Percentiles rank a stretch among this genome's conserved stretches.
phyloP scores from a whole-genome alignment of 2,113 vertebrate genomes.

The Peromyscus californicus region DNA sequence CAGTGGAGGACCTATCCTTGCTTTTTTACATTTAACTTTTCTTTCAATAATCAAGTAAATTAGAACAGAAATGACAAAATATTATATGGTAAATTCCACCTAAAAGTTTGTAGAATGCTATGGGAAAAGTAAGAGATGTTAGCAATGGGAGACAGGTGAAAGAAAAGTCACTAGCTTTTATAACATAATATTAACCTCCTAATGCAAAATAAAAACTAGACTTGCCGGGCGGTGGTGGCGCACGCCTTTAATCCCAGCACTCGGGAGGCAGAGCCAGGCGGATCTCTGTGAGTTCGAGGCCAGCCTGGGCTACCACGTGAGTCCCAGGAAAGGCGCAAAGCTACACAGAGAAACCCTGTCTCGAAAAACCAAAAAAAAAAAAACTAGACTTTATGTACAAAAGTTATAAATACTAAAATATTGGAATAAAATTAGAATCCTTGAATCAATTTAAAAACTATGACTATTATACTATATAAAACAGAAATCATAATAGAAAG shows the following conservation, averaged over 20 bases:
- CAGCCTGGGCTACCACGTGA: too few relatives aligned
- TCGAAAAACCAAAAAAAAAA: too few relatives aligned
- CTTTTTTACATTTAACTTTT: neutral
- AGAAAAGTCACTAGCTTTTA: neutral
- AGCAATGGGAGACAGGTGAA: neutral
- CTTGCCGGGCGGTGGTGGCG: too few relatives aligned
- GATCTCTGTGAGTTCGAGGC: too few relatives aligned
- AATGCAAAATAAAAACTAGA: neutral
- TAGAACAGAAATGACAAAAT: conserved; percentile 27
- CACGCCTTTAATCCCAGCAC: too few relatives aligned
- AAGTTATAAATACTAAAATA: neutral
- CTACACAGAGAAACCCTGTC: too few relatives aligned
- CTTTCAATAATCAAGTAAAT: conserved; percentile 35
- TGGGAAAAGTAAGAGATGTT: neutral
- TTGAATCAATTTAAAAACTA: neutral
- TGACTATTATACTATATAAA: neutral
- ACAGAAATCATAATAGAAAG: conserved; percentile 15
- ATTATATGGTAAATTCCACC: neutral
- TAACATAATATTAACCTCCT: neutral
- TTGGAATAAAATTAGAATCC: neutral
- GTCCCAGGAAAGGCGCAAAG: too few relatives aligned
- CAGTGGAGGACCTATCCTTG: neutral
- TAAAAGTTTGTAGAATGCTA: neutral
- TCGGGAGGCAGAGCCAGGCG: too few relatives aligned
- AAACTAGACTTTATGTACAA: neutral